Evolutionary conservation across 1,140 invertebrate genomes (phyloP).

Genomic region (Ceratina calcarata): DNA sequence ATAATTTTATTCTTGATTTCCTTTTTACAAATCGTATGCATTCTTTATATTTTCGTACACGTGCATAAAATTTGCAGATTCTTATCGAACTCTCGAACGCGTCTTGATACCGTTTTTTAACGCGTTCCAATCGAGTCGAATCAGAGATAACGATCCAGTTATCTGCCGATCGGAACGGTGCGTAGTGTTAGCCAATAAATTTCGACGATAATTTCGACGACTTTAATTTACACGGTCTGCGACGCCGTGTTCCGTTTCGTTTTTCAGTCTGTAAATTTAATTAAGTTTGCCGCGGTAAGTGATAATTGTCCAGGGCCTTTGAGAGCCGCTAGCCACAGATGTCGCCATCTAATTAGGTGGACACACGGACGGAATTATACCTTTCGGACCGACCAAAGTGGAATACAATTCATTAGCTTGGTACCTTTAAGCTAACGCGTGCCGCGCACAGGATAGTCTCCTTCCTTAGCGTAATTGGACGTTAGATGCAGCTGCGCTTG

Average conservation of each 20-base stretch:
- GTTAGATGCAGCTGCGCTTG: conserved; percentile 61
- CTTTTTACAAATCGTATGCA: too few species aligned
- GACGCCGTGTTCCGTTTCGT: neutral
- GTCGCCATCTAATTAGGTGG: conserved; percentile 77
- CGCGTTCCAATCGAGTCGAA: too few species aligned
- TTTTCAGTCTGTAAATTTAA: conserved; percentile 30
- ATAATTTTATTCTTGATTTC: too few species aligned
- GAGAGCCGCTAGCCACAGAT: conserved; percentile 76
- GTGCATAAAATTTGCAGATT: too few species aligned
- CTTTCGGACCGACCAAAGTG: conserved; percentile 74
- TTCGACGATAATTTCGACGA: neutral
- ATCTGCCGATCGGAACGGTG: neutral
- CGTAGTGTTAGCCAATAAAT: neutral
- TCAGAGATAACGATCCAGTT: neutral
- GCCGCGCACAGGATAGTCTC: conserved; percentile 50
- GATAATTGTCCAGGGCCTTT: conserved; percentile 40
- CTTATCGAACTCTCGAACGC: too few species aligned
- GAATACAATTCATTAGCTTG: conserved; percentile 77
- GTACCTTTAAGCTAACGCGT: conserved; percentile 56
- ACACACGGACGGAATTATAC: conserved; percentile 73
- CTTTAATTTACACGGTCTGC: conserved; percentile 12
- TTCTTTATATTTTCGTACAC: too few species aligned
- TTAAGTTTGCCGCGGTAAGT: conserved; percentile 24
- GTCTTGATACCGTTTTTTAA: too few species aligned
- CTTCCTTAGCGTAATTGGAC: conserved; percentile 60